These are phyloP conservation scores for Leuctra nigra DNA, from an alignment of 2,888 invertebrate species.

Conservation along the genomic window DNA sequence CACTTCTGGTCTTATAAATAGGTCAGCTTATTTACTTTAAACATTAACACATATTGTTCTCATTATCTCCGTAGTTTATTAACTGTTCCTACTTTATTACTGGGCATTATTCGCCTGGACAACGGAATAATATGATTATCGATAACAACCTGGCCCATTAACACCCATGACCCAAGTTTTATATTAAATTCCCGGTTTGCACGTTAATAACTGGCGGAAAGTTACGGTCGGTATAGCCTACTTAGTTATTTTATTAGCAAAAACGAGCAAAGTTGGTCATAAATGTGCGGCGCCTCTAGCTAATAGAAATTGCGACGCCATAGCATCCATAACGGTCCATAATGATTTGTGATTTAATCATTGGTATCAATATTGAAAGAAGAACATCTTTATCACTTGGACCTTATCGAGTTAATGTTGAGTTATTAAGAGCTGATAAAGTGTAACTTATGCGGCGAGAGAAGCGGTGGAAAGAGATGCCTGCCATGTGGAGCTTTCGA, in stretches of 20 bases:
- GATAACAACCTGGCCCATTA: neutral
- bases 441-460: neutral
- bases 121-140: neutral
- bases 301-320: slow-evolving; percentile 8
- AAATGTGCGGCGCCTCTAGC: neutral
- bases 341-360: slow-evolving; percentile 9
- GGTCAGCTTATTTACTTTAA: too few species aligned
- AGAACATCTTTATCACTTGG: neutral
- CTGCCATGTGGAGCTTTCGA: too few species aligned
- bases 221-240: neutral
- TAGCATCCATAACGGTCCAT: neutral
- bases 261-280: neutral
- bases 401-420: neutral
- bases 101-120: neutral
- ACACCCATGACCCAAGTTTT: neutral
- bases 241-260: neutral
- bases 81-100: neutral
- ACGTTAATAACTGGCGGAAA: neutral
- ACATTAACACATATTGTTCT: neutral
- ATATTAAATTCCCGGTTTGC: neutral
- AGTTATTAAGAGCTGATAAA: neutral
- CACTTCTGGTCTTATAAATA: too few species aligned
- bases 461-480: too few species aligned
- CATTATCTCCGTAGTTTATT: neutral
- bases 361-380: neutral